These are phyloP conservation scores for Eudorcas thomsonii DNA, from an alignment of 2,113 vertebrate genomes.

Conservation along the genomic window DNA sequence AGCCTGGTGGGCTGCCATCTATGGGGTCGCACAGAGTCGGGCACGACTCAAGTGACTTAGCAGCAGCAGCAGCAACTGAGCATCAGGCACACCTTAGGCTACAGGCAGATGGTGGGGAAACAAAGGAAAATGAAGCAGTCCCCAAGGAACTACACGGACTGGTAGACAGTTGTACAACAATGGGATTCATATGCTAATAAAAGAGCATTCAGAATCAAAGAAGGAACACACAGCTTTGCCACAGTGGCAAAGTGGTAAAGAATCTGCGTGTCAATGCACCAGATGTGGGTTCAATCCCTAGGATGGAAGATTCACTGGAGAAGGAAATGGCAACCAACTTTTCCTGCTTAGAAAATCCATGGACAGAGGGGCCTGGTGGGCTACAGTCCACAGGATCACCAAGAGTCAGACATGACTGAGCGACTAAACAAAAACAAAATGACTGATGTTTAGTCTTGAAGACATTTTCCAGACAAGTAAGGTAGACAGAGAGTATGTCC, in stretches of 20 bases:
- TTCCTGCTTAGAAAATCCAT: neutral
- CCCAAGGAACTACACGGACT: neutral
- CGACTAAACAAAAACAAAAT: neutral
- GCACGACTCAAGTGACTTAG: no score
- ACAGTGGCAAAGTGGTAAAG: neutral
- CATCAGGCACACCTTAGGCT: neutral
- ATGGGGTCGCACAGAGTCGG: no score
- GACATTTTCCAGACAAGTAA: neutral
- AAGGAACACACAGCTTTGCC: neutral
- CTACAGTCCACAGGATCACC: neutral
- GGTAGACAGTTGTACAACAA: neutral
- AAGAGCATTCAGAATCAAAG: neutral
- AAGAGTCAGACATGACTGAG: neutral
- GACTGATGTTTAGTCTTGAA: neutral
- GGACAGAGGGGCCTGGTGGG: neutral
- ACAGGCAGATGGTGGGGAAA: neutral
- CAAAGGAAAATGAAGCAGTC: neutral
- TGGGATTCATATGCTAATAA: neutral
- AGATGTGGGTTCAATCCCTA: neutral
- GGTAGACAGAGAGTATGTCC: neutral
- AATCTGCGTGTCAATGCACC: neutral
- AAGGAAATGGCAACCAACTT: neutral
- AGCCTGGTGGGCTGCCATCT: no score
- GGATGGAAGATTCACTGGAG: neutral
- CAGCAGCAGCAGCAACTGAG: neutral